These are phyloP conservation scores for Falcaria lacertinaria DNA, from an alignment of 2,888 invertebrate genomes.

Conservation along the genomic window DNA sequence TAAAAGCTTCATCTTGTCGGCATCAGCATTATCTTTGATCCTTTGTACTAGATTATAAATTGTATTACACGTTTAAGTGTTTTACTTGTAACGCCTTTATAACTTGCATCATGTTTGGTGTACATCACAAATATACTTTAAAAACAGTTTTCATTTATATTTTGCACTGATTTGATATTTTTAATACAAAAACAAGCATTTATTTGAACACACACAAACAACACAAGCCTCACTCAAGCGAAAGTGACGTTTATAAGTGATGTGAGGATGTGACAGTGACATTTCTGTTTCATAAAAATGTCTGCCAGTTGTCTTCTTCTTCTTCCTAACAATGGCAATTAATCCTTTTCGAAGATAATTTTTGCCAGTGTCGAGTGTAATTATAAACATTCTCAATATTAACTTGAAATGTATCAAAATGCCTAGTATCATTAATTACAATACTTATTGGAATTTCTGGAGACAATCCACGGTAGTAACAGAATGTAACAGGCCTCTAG, in stretches of 20 bases:
- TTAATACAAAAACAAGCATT: background rate
- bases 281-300: background rate
- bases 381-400: no score
- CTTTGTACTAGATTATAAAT: conserved; percentile 3
- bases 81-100: background rate
- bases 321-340: no score
- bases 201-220: background rate
- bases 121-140: background rate
- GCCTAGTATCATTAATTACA: no score
- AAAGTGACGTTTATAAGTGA: background rate
- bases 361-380: no score
- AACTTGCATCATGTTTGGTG: background rate
- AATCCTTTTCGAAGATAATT: no score
- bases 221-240: background rate
- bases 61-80: background rate
- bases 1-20: conserved; percentile 66
- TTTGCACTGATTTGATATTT: background rate
- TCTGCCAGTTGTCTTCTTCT: no score
- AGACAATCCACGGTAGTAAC: no score
- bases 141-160: background rate
- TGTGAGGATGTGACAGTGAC: background rate
- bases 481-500: no score
- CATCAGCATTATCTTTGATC: conserved; percentile 54
- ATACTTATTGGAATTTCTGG: no score
- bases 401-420: no score